A percentile compares a stretch with the other conserved stretches of the same genome.
Conservation (phyloP, 2,797 vertebrate genomes). For the Sparus aurata region DNA sequence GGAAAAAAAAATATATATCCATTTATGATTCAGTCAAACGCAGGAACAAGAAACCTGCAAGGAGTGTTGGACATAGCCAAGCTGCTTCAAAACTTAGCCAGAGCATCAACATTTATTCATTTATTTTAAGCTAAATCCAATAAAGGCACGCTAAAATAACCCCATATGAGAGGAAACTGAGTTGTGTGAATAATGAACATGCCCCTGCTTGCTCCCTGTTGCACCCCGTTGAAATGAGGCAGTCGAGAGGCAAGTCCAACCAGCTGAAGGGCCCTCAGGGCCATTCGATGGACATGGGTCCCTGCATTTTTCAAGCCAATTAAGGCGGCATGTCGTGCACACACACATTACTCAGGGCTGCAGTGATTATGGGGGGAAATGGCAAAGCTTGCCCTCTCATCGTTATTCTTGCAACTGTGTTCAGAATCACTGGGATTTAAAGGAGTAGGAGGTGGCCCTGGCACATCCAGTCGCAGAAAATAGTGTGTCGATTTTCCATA, state of each 20-base stretch:
- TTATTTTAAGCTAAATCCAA: not conserved
- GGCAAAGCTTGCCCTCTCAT: constrained; percentile 52
- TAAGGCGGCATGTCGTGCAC: constrained; percentile 47
- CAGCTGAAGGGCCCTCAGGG: constrained; percentile 61
- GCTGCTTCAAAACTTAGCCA: not conserved
- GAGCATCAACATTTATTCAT: not conserved
- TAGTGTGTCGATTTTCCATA: not conserved
- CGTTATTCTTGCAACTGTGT: constrained; percentile 22
- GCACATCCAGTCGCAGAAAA: constrained; percentile 20
- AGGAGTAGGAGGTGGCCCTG: constrained; percentile 25
- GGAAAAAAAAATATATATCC: not conserved
- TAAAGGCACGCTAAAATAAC: constrained; percentile 1
- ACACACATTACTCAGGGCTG: constrained; percentile 57
- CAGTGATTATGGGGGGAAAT: constrained; percentile 57
- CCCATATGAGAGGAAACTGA: constrained; percentile 1
- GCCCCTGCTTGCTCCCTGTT: constrained; percentile 33
- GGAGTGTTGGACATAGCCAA: not conserved
- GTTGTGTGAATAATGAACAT: constrained; percentile 20
- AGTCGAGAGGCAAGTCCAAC: constrained; percentile 28
- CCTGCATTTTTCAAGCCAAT: constrained; percentile 74
- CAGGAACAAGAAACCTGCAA: not conserved
- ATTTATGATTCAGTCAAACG: not conserved
- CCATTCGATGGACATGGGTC: constrained; percentile 55
- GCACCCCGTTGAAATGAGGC: constrained; percentile 29
- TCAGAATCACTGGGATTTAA: constrained; percentile 24